Base-by-base conservation (phyloP, 2,888 invertebrate genomes). In the Tachina lurida region DNA sequence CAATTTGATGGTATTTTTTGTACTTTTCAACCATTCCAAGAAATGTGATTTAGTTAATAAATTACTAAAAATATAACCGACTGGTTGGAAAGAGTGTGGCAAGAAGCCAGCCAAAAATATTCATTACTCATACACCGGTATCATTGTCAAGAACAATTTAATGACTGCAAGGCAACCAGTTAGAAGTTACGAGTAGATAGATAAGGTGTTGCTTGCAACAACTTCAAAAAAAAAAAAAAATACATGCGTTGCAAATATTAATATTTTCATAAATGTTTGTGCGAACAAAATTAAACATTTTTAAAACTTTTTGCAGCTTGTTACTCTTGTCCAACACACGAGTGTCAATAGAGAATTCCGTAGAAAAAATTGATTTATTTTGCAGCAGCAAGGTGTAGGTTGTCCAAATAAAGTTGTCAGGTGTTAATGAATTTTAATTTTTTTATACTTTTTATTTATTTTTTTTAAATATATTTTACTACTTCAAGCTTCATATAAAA, bases 371-470 rank as follows among this genome's bases (percentile, higher is more conserved):
- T 86, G 86, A 86, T 86, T 86, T 86, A 86, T 86, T 71, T 68
- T 60, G 17, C 63, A 22, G 17, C 63, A 22, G 71, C 86, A 83
- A 86, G 83, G 83, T 83, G 86, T 86, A 86, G 86, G 86, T 80
- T 86, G 86, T 86, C 86, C 83, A 83, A 86, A 86, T 86, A 77
- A 83, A 86, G 86, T 86, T 86, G 86, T 83, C 86, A 86, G 86
- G 83, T 86, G 86, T 86, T 86, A 86, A 86, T 86, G 86, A 86
- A 80, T 86, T 74, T 81, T 70, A 31, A 31, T 5, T 65, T 63
- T 22, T 19, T 31, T 15, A 8, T 54, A 15, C 15, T 58, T 22
- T 31, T n/a, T n/a, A n/a, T n/a, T n/a, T n/a, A n/a, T n/a, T n/a
- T n/a, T n/a, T n/a, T n/a, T n/a, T n/a, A n/a, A n/a, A n/a, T n/a